Conservation (phyloP, 2,888 invertebrate species). For the Cheiracanthium punctorium region DNA sequence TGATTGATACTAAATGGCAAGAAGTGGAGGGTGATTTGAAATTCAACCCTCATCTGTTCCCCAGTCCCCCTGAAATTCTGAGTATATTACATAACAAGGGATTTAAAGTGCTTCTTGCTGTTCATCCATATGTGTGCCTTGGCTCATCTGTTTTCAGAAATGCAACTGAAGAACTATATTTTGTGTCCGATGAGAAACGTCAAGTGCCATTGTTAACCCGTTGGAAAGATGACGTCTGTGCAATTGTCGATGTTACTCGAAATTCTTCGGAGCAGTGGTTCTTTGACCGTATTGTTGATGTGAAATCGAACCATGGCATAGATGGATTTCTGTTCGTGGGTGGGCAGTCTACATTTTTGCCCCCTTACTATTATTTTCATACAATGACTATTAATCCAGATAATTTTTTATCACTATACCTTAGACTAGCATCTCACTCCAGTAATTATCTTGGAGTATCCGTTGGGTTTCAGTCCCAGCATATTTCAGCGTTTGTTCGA, state of each 20-base stretch:
- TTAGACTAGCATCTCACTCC: constrained; percentile 73
- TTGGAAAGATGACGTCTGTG: constrained; percentile 86
- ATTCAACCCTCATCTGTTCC: constrained; percentile 87
- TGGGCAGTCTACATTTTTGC: constrained; percentile 90
- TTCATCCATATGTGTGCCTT: constrained; percentile 90
- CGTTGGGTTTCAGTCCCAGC: constrained; percentile 87
- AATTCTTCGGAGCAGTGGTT: constrained; percentile 88
- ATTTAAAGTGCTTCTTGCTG: constrained; percentile 90
- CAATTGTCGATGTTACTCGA: constrained; percentile 90
- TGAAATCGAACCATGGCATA: constrained; percentile 85
- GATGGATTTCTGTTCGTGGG: constrained; percentile 89
- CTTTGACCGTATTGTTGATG: constrained; percentile 82
- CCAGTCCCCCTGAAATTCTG: constrained; percentile 85
- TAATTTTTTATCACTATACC: constrained; percentile 81
- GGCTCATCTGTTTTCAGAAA: constrained; percentile 89
- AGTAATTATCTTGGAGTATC: constrained; percentile 85
- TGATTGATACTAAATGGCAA: constrained; percentile 84
- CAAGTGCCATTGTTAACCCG: constrained; percentile 84
- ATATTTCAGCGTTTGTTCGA: constrained; percentile 89
- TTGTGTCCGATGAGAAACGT: constrained; percentile 72
- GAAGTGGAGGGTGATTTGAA: constrained; percentile 88
- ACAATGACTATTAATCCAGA: constrained; percentile 86
- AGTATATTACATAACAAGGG: constrained; percentile 88
- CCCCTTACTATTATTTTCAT: constrained; percentile 85
- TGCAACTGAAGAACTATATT: constrained; percentile 80